These are phyloP conservation scores for Sebastes reedi DNA, from an alignment of 2,797 vertebrate genomes.

Conservation along the genomic window DNA sequence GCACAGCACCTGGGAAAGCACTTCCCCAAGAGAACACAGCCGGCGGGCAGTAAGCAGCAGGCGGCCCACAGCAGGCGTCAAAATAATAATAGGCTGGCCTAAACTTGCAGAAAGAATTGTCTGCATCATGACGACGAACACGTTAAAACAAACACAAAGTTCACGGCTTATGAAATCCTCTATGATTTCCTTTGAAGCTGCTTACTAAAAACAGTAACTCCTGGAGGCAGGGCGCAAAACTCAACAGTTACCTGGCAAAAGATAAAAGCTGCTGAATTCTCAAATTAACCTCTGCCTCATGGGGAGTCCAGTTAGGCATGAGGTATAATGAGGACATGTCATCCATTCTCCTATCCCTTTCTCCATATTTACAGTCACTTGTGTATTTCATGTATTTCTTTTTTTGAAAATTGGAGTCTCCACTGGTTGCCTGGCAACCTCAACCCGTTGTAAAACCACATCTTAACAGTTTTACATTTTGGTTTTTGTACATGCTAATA, in stretches of 20 bases:
- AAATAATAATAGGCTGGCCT: background rate
- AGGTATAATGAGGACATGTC: background rate
- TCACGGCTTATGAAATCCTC: constrained; percentile 9
- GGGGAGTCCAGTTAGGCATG: background rate
- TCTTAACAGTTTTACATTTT: background rate
- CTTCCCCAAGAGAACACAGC: constrained; percentile 27
- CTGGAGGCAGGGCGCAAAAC: background rate
- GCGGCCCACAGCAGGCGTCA: background rate
- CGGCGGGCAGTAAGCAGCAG: constrained; percentile 12
- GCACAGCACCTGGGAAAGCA: constrained; percentile 60
- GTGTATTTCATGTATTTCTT: background rate
- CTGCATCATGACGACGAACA: background rate
- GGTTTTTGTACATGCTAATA: background rate
- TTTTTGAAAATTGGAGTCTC: background rate
- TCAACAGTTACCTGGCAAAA: background rate
- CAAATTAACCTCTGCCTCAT: background rate
- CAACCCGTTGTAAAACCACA: background rate
- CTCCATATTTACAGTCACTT: background rate
- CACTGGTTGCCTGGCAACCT: background rate
- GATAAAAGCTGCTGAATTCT: constrained; percentile 20
- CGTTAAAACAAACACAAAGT: constrained; percentile 3
- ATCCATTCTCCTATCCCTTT: background rate
- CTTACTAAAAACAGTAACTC: background rate
- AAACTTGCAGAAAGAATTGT: background rate
- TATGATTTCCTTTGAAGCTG: constrained; percentile 18